Conservation (phyloP, 2,113 vertebrate species). For the Drymodes brunneopygia region DNA sequence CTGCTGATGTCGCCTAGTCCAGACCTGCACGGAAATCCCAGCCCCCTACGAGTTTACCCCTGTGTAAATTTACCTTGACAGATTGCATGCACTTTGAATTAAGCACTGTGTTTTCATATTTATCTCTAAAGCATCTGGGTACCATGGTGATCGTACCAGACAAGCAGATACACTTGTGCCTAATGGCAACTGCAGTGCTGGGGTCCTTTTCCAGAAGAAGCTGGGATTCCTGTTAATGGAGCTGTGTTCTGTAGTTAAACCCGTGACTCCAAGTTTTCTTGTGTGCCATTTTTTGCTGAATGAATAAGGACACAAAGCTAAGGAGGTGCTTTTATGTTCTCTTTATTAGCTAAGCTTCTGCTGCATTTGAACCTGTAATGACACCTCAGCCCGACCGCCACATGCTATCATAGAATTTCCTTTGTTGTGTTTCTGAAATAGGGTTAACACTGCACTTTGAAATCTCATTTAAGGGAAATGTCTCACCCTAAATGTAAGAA, state of each 20-base stretch:
- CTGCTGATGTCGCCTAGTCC: neutral
- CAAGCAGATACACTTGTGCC: neutral
- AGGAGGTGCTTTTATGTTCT: neutral
- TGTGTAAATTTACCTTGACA: neutral
- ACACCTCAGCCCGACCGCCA: neutral
- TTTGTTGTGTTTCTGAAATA: neutral
- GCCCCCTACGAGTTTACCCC: neutral
- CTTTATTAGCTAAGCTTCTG: neutral
- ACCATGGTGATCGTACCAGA: neutral
- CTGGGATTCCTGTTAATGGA: neutral
- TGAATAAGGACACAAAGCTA: neutral
- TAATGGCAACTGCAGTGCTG: neutral
- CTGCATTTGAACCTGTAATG: neutral
- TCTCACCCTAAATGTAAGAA: neutral
- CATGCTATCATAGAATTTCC: neutral
- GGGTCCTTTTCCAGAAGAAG: neutral
- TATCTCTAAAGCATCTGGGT: constrained; percentile 11
- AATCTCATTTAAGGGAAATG: neutral
- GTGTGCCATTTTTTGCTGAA: neutral
- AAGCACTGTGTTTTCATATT: neutral
- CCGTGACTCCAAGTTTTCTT: neutral
- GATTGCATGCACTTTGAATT: neutral
- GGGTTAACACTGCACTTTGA: neutral
- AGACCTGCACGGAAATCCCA: neutral
- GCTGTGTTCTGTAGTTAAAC: neutral